Conservation (phyloP, 2,888 invertebrate species). For the Torymus aiolomorphi region DNA sequence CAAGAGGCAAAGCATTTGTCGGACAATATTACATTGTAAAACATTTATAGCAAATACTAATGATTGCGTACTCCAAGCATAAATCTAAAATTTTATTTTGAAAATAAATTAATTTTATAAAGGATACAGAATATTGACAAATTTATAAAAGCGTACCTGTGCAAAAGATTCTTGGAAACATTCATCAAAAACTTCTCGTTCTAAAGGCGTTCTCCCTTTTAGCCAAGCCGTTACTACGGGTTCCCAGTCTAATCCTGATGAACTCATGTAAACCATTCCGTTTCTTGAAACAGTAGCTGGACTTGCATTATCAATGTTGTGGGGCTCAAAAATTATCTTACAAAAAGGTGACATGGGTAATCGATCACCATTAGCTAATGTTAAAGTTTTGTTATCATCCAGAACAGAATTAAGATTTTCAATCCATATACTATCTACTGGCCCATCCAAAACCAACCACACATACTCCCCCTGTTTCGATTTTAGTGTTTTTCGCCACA, state of each 20-base stretch:
- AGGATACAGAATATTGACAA: neutral
- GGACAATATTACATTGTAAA: constrained; percentile 92
- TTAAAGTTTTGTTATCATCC: constrained; percentile 96
- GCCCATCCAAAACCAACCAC: constrained; percentile 96
- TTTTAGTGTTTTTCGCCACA: constrained; percentile 96
- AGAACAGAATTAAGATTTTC: constrained; percentile 98
- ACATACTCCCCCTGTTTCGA: constrained; percentile 90
- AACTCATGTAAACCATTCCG: constrained; percentile 98
- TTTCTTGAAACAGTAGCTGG: constrained; percentile 97
- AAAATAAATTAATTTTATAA: constrained; percentile 6
- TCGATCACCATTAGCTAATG: constrained; percentile 96
- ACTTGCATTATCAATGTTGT: constrained; percentile 98
- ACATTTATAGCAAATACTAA: constrained; percentile 89
- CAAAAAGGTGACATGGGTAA: constrained; percentile 95
- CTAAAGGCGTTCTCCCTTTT: constrained; percentile 80
- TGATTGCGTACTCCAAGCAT: constrained; percentile 91
- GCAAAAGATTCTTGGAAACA: constrained; percentile 77
- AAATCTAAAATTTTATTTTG: constrained; percentile 83
- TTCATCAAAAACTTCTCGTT: constrained; percentile 78
- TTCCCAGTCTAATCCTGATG: constrained; percentile 94
- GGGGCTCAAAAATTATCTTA: constrained; percentile 97
- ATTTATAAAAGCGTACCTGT: constrained; percentile 77
- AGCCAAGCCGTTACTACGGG: constrained; percentile 93
- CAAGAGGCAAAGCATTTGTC: constrained; percentile 88
- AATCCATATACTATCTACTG: constrained; percentile 98